Conservation (phyloP, 2,888 invertebrate genomes). For the Macrosoma leucophasiata region DNA sequence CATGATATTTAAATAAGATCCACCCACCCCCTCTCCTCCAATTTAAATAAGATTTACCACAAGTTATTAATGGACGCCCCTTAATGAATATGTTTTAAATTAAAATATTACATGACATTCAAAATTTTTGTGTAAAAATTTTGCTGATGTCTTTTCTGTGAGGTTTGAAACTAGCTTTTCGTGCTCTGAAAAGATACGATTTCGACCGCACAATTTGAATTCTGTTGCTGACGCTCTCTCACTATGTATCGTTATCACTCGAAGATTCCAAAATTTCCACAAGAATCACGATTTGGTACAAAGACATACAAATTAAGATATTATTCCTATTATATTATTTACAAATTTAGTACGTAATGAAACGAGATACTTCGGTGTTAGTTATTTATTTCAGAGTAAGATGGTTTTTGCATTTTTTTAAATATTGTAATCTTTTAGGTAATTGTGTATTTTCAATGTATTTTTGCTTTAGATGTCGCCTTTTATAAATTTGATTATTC, state of each 20-base stretch:
- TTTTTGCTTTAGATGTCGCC: constrained; percentile 47
- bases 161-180: constrained; percentile 59
- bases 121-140: constrained; percentile 64
- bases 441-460: constrained; percentile 48
- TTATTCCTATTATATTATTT: constrained; percentile 60
- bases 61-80: too few species aligned
- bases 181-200: constrained; percentile 51
- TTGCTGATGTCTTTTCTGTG: constrained; percentile 48
- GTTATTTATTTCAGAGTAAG: constrained; percentile 62
- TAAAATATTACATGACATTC: constrained; percentile 42
- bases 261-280: constrained; percentile 44
- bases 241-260: constrained; percentile 35
- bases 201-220: constrained; percentile 38
- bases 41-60: too few species aligned
- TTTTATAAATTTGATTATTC: constrained; percentile 37
- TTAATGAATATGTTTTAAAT: too few species aligned
- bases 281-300: constrained; percentile 64
- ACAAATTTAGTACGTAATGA: constrained; percentile 48
- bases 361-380: constrained; percentile 39
- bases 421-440: constrained; percentile 52
- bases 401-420: constrained; percentile 62
- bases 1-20: too few species aligned
- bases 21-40: too few species aligned
- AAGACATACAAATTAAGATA: constrained; percentile 71
- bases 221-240: constrained; percentile 44